Base-by-base conservation (phyloP, 1,140 invertebrate genomes). In the Caenorhabditis latens region DNA sequence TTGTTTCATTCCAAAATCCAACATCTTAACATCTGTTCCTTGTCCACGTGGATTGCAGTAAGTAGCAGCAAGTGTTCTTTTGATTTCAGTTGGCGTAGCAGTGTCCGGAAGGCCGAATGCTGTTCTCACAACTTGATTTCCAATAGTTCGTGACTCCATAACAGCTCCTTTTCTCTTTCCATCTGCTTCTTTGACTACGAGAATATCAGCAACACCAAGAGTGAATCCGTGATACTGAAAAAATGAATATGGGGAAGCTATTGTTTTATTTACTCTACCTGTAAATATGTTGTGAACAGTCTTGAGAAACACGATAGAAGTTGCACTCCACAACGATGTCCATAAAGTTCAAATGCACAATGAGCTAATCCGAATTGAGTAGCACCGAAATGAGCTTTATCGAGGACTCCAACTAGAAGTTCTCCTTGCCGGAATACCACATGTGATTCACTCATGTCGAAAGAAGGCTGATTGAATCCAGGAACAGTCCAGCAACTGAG, bases 301-400 rank as follows among this genome's bases (percentile, higher is more conserved):
- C 97, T 96, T 0, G 96, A 96, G 90, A 99, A 96, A 21, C 96
- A 95, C 86, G 96, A 97, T 6, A 99, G 92, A 53, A 99, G 92
- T 53, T 95, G 94, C 48, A 95, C 95, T 2, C 97, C 97, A 86
- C 95, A 95, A 67, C 94, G 93, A 43, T 96, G 96, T 6, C 98
- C 98, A 93, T 99, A 99, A 11, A 99, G 92, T 94, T 95, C 91
- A 48, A 93, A 93, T 46, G 89, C 90, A 65, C 92, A 92, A 86
- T 92, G 91, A 84, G 92, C 92, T 14, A 99, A 94, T 90, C 98
- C 96, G 93, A 96, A 98, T 5, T 96, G 95, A 0, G 97, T 97
- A 0, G 97, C 95, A 24, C 98, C 98, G 93, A 97, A 97, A 92
- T 99, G 97, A 48, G 95, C 96, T 93, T 99, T 99, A 93, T 99